Base-by-base conservation (phyloP, 2,113 vertebrate species). In the Dipodomys spectabilis region DNA sequence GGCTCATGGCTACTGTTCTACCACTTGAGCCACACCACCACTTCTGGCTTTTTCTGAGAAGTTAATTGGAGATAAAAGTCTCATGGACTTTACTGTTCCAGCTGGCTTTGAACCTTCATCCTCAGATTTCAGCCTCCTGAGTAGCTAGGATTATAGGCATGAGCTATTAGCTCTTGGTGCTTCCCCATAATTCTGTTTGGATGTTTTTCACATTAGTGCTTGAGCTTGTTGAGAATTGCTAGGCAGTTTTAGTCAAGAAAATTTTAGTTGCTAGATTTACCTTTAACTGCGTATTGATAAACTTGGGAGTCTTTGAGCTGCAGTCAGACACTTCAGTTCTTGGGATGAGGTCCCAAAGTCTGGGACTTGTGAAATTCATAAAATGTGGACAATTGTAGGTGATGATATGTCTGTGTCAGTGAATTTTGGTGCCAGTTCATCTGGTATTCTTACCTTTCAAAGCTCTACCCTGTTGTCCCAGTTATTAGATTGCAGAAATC, bases 181-280 rank as follows among this genome's bases (percentile, higher is more conserved):
- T 57, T 57, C 15, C 27, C 4, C 18, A 45, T 23, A 49, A 75
- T 94, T 80, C 28, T 32, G 49, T 81, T 68, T 81, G 12, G 11
- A 25, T 84, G 9, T 68, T 67, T 84, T 92, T 35, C 32, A 69
- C 4, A 2, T 74, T 64, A 28, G 13, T 82, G 44, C 20, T 92
- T 88, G 20, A 12, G 44, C 77, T 49, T 81, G 15, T 72, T 72
- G 11, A 65, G 67, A 82, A 16, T 60, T 23, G 80, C n/a, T 60
- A 71, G 80, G 75, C 9, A 86, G 20, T 68, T 96, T 94, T 86
- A 80, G 44, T 83, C 5, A 53, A n/a, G 6, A 39, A 44, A 35
- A 49, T 53, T 53, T 86, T 82, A 68, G 3, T 74, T 82, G 30
- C 35, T 62, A 35, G 39, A 45, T 69, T 96, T 91, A 77, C 15